A percentile compares a stretch with the other conserved stretches of the same genome.
Conservation (phyloP, 2,797 vertebrate species). For the Sebastes hopkinsi region DNA sequence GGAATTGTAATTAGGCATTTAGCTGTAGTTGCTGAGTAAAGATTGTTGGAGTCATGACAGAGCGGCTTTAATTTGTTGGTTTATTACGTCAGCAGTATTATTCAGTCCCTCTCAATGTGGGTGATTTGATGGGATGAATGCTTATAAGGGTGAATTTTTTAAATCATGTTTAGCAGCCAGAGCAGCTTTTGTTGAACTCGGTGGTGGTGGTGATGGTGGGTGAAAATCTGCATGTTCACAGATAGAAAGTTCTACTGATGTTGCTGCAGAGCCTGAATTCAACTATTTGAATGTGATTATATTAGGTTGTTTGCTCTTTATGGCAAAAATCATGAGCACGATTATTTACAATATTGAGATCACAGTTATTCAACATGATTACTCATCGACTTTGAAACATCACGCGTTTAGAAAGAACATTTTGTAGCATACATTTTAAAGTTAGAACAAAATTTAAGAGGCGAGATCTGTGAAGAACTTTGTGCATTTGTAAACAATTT, state of each 20-base stretch:
- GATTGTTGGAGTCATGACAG: slow-evolving; percentile 38
- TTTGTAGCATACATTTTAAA: not conserved
- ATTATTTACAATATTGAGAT: not conserved
- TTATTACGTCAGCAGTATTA: slow-evolving; percentile 26
- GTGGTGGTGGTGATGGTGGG: not conserved
- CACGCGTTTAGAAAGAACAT: not conserved
- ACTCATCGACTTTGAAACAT: not conserved
- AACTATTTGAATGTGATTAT: not conserved
- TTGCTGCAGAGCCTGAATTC: not conserved
- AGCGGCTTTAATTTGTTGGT: slow-evolving; percentile 47
- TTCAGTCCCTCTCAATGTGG: slow-evolving; percentile 4
- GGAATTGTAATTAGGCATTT: slow-evolving; percentile 51
- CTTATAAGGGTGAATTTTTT: not conserved
- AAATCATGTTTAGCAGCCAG: slow-evolving; percentile 1
- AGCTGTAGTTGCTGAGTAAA: slow-evolving; percentile 43
- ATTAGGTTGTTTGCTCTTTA: not conserved
- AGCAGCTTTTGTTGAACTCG: slow-evolving; percentile 6
- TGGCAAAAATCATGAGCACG: not conserved
- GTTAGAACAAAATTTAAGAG: not conserved
- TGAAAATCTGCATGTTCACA: not conserved
- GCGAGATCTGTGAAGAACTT: too few relatives aligned
- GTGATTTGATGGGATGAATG: slow-evolving; percentile 15
- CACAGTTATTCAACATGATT: not conserved
- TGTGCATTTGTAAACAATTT: too few relatives aligned
- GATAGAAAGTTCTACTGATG: not conserved